phyloP scores from a whole-genome alignment of 2,888 invertebrate species.

The Tenthredo mesomela region DNA sequence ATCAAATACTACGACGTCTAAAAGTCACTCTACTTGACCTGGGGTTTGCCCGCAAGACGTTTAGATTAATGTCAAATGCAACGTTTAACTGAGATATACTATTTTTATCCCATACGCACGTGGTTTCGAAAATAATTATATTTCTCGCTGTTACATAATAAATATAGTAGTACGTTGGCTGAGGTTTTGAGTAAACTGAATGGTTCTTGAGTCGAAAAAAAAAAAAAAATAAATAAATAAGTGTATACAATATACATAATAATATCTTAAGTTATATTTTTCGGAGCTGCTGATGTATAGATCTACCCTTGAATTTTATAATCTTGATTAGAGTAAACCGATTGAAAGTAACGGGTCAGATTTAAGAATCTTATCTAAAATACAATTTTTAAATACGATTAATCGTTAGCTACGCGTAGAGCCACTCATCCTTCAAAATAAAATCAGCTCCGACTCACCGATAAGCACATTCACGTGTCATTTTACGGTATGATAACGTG shows the following conservation, averaged over 20 bases:
- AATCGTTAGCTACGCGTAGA: not conserved
- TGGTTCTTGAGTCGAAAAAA: not conserved
- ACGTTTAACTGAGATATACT: not conserved
- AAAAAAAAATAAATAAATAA: too few relatives aligned
- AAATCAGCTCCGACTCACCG: constrained; percentile 23
- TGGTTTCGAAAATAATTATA: constrained; percentile 14
- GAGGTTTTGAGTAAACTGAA: constrained; percentile 1
- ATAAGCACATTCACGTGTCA: constrained; percentile 16
- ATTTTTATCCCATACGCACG: constrained; percentile 34
- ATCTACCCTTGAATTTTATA: constrained; percentile 20
- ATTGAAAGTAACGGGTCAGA: not conserved
- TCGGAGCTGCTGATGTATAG: too few relatives aligned
- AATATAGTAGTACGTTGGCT: constrained; percentile 34
- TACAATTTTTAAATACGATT: not conserved
- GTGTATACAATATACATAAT: not conserved
- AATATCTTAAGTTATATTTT: not conserved
- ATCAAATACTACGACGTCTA: not conserved
- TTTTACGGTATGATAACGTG: not conserved
- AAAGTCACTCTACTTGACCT: not conserved
- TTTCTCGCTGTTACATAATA: constrained; percentile 11
- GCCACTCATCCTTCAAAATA: constrained; percentile 31
- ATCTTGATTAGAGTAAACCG: constrained; percentile 3
- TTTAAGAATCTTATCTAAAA: not conserved
- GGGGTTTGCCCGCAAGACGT: not conserved
- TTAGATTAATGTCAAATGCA: constrained; percentile 13